Evolutionary conservation across 2,797 vertebrate species (phyloP).

Genomic region (Propithecus perrieri): DNA sequence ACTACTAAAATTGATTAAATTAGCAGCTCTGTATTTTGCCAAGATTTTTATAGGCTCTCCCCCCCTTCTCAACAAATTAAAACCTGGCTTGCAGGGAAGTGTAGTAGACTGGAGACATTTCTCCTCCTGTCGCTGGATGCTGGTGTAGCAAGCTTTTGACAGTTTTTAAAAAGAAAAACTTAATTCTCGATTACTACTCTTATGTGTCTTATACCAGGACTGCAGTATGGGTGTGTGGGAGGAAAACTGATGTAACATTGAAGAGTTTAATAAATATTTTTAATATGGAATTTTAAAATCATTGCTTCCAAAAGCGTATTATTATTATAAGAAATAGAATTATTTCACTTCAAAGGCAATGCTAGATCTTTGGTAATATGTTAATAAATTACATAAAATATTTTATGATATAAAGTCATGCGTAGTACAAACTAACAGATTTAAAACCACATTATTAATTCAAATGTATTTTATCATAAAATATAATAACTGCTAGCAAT

Average conservation of each 20-base stretch:
- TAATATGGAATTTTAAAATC: slow-evolving; percentile 42
- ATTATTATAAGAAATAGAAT: slow-evolving; percentile 46
- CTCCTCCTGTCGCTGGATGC: slow-evolving; percentile 76
- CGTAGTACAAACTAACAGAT: slow-evolving; percentile 35
- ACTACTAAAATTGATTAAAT: slow-evolving; percentile 81
- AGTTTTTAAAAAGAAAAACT: slow-evolving; percentile 71
- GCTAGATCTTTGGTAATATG: slow-evolving; percentile 35
- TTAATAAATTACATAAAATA: slow-evolving; percentile 55
- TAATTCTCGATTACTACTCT: slow-evolving; percentile 7
- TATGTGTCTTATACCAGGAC: not conserved
- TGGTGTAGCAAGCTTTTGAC: slow-evolving; percentile 75
- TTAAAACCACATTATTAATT: slow-evolving; percentile 42
- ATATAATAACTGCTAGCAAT: slow-evolving; percentile 48
- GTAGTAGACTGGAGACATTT: slow-evolving; percentile 75
- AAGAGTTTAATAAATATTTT: slow-evolving; percentile 75
- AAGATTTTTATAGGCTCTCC: slow-evolving; percentile 79
- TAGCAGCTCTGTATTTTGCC: slow-evolving; percentile 80
- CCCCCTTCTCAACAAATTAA: slow-evolving; percentile 76
- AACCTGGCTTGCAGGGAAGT: slow-evolving; percentile 74
- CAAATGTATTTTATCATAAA: slow-evolving; percentile 39
- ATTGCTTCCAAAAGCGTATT: slow-evolving; percentile 3
- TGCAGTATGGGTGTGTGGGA: slow-evolving; percentile 50
- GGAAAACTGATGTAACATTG: slow-evolving; percentile 59
- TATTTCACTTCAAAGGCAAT: slow-evolving; percentile 55
- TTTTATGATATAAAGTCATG: slow-evolving; percentile 38